Conservation (phyloP, 2,113 vertebrate species). For the Equus przewalskii region DNA sequence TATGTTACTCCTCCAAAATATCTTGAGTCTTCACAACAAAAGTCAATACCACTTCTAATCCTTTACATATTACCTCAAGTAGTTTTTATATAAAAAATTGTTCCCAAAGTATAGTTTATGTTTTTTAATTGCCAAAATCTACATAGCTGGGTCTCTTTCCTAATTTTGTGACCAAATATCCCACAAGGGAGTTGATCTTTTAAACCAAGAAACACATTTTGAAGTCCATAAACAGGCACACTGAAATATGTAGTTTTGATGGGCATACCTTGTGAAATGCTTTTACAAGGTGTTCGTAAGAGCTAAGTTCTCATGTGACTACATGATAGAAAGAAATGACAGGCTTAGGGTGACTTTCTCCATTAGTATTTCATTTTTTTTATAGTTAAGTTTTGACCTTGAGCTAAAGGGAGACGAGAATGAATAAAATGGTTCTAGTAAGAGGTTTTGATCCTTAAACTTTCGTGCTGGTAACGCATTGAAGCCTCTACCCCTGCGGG, state of each 20-base stretch:
- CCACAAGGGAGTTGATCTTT: not conserved
- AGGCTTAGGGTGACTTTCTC: not conserved
- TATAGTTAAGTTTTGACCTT: not conserved
- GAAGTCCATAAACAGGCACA: no score
- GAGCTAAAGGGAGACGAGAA: not conserved
- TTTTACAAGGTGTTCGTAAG: not conserved
- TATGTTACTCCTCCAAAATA: accelerated
- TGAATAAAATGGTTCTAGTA: no score
- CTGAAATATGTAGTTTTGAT: accelerated
- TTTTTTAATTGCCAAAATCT: not conserved
- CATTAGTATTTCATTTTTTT: not conserved
- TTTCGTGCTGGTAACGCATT: accelerated
- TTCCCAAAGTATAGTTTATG: not conserved
- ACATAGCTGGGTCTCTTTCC: not conserved
- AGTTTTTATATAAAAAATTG: not conserved
- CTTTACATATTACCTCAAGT: not conserved
- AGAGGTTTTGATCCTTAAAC: not conserved
- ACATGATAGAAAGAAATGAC: no score
- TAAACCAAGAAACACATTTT: not conserved
- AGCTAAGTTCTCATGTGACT: not conserved
- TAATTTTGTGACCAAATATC: not conserved
- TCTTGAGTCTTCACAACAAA: not conserved
- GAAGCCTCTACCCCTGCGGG: accelerated
- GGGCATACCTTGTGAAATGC: accelerated
- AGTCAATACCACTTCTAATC: not conserved